phyloP scores from a whole-genome alignment of 2,888 invertebrate genomes.

The Dolichopus griseipennis region DNA sequence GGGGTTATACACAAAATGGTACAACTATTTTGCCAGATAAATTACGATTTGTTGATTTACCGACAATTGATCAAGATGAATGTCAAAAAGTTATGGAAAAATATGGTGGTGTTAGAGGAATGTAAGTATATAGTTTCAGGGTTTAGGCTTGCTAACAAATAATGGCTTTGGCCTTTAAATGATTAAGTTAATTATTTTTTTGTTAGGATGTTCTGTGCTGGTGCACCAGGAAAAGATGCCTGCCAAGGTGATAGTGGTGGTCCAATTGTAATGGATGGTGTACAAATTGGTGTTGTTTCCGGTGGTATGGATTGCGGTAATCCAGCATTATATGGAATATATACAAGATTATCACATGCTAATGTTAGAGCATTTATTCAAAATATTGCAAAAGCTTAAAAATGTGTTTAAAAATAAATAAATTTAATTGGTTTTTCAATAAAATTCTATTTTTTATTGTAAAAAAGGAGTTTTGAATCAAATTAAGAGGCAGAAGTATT shows the following conservation, averaged over 20 bases:
- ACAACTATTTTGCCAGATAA: conserved; percentile 15
- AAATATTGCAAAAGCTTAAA: conserved; percentile 17
- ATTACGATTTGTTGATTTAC: conserved; percentile 17
- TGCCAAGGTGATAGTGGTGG: conserved; percentile 22
- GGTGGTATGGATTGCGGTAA: conserved; percentile 19
- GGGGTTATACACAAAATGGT: conserved; percentile 18
- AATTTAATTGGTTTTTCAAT: too few relatives aligned
- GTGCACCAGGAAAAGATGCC: conserved; percentile 18
- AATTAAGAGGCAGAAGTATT: too few relatives aligned
- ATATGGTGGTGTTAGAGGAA: conserved; percentile 18
- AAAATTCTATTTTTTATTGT: too few relatives aligned
- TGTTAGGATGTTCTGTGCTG: conserved; percentile 21
- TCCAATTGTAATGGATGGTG: conserved; percentile 16
- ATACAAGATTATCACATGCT: conserved; percentile 18
- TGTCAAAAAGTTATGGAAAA: conserved; percentile 17
- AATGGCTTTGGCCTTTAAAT: too few relatives aligned
- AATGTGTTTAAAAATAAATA: too few relatives aligned
- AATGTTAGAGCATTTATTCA: conserved; percentile 18
- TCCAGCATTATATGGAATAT: conserved; percentile 18
- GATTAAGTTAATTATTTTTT: too few relatives aligned
- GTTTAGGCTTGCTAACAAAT: too few relatives aligned
- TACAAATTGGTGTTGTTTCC: conserved; percentile 20
- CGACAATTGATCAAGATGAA: conserved; percentile 17
- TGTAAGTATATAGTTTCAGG: too few relatives aligned
- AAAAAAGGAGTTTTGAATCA: too few relatives aligned